Evolutionary conservation across 2,888 invertebrate species (phyloP).

Genomic region (Drosophila algonquin): DNA sequence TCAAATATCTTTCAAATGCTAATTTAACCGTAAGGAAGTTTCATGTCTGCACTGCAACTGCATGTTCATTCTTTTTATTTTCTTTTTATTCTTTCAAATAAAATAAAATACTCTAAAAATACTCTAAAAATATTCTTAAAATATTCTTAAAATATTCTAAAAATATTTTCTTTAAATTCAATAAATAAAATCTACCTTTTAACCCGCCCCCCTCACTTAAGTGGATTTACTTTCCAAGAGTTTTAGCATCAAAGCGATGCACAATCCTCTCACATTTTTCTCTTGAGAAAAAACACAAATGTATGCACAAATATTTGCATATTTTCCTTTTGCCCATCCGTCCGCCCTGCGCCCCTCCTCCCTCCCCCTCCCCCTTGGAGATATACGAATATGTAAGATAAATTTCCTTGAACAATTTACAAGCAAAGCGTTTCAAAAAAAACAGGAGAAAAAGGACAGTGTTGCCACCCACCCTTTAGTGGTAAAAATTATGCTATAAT

Average conservation of each 20-base stretch:
- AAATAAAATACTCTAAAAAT: neutral
- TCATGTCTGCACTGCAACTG: neutral
- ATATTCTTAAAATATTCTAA: neutral
- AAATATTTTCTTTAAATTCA: neutral
- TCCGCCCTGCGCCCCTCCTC: no score
- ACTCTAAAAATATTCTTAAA: neutral
- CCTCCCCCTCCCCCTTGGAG: conserved; percentile 12
- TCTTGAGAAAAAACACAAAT: conserved; percentile 11
- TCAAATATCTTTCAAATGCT: neutral
- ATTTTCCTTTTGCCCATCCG: conserved; percentile 28
- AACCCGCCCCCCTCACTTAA: neutral
- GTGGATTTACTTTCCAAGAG: neutral
- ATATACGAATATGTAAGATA: conserved; percentile 31
- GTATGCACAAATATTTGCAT: conserved; percentile 60
- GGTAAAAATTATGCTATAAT: conserved; percentile 76
- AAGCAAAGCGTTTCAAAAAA: conserved; percentile 37
- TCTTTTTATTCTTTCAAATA: no score
- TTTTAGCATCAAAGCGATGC: neutral
- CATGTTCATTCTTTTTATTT: neutral
- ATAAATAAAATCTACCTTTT: neutral
- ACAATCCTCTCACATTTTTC: neutral
- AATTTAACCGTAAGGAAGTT: neutral
- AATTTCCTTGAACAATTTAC: conserved; percentile 61
- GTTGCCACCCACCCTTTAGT: conserved; percentile 55
- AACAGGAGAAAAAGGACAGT: conserved; percentile 28